Evolutionary conservation across 2,797 vertebrate genomes (phyloP), one percentile per base, ranked within the genome.

Genomic region (Pygocentrus nattereri): DNA sequence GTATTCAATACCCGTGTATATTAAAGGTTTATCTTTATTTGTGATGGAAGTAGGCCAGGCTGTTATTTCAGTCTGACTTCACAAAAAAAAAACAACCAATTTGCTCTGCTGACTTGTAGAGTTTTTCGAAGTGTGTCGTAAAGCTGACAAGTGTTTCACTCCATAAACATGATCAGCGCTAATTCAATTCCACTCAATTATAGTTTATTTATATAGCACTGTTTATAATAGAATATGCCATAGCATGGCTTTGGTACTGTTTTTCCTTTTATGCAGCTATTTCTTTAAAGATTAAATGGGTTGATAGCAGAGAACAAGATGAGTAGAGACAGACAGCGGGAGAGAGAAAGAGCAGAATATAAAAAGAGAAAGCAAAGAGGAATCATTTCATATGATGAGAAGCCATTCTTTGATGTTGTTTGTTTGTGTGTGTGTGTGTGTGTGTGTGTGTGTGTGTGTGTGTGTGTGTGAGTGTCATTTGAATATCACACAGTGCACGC

Each of bases 401-500:
- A 86, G 52, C 62, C 67, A 52, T 71, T 58, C 74, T 82, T 84
- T 82, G 84, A 80, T 83, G 74, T 80, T 85, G 76, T 85, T 81
- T 82, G 41, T 50, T 21, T 62, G 19, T 64, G 47, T 62, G 56
- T 25, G 19, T 50, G 41, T 23, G 41, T 31, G 72, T 61, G 21
- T 75, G 73, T 38, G 50, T n/a, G n/a, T n/a, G n/a, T n/a, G n/a
- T n/a, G n/a, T n/a, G n/a, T 69, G 38, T 93, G 91, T 93, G 84
- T 82, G 74, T 92, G 85, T 79, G 91, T 89, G 89, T 79, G 86
- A 78, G 87, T 89, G 90, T 94, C 84, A 95, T 95, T 95, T 94
- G 92, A 95, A 95, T 94, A 95, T 95, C 91, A 93, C 78, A 94
- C 89, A 79, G 88, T 87, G 90, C 56, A 47, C 52, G 79, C 77